These are phyloP conservation scores for Beroe ovata DNA, from an alignment of 37 sponge, comb jelly and placozoan species.

Conservation along the genomic window DNA sequence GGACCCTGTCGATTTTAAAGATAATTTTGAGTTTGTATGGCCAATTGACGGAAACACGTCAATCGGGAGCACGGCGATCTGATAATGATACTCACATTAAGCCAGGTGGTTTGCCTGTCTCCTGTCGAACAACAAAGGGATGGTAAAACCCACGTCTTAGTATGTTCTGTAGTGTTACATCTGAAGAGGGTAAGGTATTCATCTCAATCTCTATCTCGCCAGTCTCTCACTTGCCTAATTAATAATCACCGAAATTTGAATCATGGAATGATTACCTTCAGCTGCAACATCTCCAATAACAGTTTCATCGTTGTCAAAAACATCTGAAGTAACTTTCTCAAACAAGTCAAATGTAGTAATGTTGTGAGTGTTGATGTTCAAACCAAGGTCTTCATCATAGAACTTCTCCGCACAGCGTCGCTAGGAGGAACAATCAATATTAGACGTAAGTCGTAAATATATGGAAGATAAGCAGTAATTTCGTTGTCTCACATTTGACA, in stretches of 20 bases:
- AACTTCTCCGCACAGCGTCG: conserved; percentile 49
- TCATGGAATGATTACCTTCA: too few species aligned
- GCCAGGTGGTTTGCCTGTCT: conserved; percentile 56
- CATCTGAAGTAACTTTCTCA: conserved; percentile 43
- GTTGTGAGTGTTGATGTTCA: conserved; percentile 34
- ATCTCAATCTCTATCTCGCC: neutral
- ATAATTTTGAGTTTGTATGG: too few species aligned
- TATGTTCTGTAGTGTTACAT: conserved; percentile 43
- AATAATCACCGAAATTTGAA: too few species aligned
- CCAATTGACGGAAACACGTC: too few species aligned
- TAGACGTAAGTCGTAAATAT: neutral
- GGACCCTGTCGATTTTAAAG: too few species aligned
- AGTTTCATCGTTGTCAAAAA: neutral
- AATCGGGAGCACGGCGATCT: too few species aligned
- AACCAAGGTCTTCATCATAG: conserved; percentile 32
- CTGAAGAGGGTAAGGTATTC: neutral
- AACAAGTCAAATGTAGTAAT: conserved; percentile 63
- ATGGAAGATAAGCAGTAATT: neutral
- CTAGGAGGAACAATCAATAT: neutral
- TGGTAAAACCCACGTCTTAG: conserved; percentile 38
- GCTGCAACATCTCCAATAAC: neutral
- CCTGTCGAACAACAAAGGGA: conserved; percentile 33
- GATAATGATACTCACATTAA: conserved; percentile 14
- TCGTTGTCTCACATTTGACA: neutral
- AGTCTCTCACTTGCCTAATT: too few species aligned